phyloP scores from a whole-genome alignment of 92 coral and sea anemone species.

The Epizoanthus illoricatus region DNA sequence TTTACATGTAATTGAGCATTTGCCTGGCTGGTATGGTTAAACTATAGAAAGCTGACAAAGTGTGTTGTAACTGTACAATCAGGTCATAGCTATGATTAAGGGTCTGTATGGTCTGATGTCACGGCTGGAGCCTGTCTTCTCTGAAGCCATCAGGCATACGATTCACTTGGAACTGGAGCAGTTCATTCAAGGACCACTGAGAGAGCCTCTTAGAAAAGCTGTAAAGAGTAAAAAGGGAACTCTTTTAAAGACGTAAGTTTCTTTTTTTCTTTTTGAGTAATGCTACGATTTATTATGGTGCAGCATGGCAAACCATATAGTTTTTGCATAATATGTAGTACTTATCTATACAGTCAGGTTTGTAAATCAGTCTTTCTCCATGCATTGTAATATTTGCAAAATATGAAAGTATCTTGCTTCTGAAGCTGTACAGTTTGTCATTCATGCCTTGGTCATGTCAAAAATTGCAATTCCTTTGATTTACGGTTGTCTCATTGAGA shows the following conservation, averaged over 20 bases:
- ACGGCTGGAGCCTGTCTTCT: slow-evolving; percentile 86
- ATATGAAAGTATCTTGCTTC: no score
- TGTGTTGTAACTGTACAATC: neutral
- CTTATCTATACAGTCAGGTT: no score
- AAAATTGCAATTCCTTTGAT: no score
- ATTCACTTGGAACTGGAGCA: slow-evolving; percentile 76
- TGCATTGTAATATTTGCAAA: no score
- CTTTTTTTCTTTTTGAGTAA: neutral
- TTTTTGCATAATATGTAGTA: neutral
- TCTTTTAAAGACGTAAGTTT: slow-evolving; percentile 87
- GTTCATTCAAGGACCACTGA: slow-evolving; percentile 74
- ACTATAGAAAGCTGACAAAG: no score
- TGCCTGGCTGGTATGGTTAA: neutral
- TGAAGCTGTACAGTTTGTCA: no score
- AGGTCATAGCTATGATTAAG: slow-evolving; percentile 99
- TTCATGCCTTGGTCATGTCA: no score
- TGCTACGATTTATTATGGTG: neutral
- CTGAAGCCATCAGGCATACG: slow-evolving; percentile 90
- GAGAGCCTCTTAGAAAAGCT: slow-evolving; percentile 96
- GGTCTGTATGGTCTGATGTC: slow-evolving; percentile 96
- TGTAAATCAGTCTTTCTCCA: no score
- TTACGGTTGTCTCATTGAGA: no score
- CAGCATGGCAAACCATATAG: no score
- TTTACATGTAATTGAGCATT: neutral
- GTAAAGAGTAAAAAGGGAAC: slow-evolving; percentile 92